Conservation (phyloP, 2,888 invertebrate genomes). For the Tenthredo scrophulariae region DNA sequence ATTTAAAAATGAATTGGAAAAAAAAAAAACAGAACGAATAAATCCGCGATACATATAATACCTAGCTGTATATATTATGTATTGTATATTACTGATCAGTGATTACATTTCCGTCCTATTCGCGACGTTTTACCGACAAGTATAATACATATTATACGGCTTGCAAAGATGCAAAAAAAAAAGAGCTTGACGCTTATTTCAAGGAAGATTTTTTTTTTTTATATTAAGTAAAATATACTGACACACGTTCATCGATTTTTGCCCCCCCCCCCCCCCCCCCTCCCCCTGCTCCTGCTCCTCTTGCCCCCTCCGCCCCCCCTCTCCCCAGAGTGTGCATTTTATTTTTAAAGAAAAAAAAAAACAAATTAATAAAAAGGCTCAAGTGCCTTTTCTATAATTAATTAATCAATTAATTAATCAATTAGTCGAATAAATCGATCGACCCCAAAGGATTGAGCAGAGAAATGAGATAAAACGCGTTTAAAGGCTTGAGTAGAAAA, state of each 20-base stretch:
- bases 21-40: not conserved
- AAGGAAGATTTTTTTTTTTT: not conserved
- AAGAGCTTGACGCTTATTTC: conserved; percentile 25
- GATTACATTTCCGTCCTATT: conserved; percentile 51
- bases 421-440: conserved; percentile 16
- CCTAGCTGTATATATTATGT: conserved; percentile 30
- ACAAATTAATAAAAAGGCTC: conserved; percentile 21
- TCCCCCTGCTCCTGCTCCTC: not conserved
- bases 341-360: not conserved
- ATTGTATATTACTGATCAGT: conserved; percentile 50
- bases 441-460: not conserved
- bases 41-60: conserved; percentile 13
- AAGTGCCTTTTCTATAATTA: conserved; percentile 44
- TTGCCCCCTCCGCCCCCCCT: too few species aligned
- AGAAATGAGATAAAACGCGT: conserved; percentile 18
- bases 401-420: conserved; percentile 42
- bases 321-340: conserved; percentile 27
- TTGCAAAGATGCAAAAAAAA: not conserved
- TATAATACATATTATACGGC: conserved; percentile 24
- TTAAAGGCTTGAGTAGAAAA: not conserved
- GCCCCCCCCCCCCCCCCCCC: too few species aligned
- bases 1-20: not conserved
- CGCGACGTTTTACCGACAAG: conserved; percentile 44
- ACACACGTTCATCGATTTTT: not conserved
- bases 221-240: not conserved